These are phyloP conservation scores for Salticus scenicus DNA, from an alignment of 2,888 invertebrate genomes.

Conservation along the genomic window DNA sequence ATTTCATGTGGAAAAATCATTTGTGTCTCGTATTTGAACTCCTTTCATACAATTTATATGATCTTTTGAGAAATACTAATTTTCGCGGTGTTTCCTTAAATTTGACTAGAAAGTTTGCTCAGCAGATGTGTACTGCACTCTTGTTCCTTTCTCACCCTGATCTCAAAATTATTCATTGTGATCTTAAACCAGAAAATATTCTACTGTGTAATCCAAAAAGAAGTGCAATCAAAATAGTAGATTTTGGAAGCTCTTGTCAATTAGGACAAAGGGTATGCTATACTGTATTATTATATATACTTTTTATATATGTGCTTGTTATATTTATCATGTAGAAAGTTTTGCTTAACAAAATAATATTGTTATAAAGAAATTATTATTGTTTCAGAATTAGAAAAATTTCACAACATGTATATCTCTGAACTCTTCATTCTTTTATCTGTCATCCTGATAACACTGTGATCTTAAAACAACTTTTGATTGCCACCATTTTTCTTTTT, in stretches of 20 bases:
- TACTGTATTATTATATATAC: neutral
- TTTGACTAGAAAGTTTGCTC: slow-evolving; percentile 99
- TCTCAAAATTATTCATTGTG: slow-evolving; percentile 99
- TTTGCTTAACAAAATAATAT: too few species aligned
- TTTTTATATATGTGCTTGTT: too few species aligned
- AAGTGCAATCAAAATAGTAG: slow-evolving; percentile 99
- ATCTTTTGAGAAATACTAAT: slow-evolving; percentile 98
- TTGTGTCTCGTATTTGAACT: slow-evolving; percentile 99
- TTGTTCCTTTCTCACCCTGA: slow-evolving; percentile 99
- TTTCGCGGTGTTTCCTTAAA: slow-evolving; percentile 99
- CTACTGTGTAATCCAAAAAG: slow-evolving; percentile 99
- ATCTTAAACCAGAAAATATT: slow-evolving; percentile 99
- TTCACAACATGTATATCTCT: too few species aligned
- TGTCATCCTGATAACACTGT: too few species aligned
- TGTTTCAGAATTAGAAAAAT: too few species aligned
- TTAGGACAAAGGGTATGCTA: slow-evolving; percentile 95
- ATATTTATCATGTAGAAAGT: too few species aligned
- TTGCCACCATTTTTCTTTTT: too few species aligned
- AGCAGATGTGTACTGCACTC: slow-evolving; percentile 98
- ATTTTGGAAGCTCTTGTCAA: slow-evolving; percentile 99
- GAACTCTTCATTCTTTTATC: too few species aligned
- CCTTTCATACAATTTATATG: slow-evolving; percentile 99
- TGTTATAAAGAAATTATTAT: neutral
- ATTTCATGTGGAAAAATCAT: slow-evolving; percentile 99
- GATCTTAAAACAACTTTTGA: too few species aligned